Evolutionary conservation across 1,140 invertebrate genomes (phyloP).

Genomic region (Lepidurus apus): DNA sequence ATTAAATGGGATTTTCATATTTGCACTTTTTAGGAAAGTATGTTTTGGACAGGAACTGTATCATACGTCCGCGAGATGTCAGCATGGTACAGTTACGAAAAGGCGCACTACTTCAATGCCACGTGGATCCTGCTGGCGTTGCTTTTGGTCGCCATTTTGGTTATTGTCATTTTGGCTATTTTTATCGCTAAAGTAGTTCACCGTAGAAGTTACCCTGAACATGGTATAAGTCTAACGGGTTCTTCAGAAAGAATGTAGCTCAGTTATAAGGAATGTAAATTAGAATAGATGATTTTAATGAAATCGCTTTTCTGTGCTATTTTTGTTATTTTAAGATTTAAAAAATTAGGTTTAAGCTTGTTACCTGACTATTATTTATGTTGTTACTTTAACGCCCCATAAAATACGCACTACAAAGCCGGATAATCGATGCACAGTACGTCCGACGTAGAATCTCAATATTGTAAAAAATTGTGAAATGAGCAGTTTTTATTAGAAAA

Average conservation of each 20-base stretch:
- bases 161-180: neutral
- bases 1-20: neutral
- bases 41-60: conserved; percentile 17
- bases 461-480: neutral
- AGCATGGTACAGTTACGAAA: neutral
- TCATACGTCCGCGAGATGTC: conserved; percentile 18
- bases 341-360: too few relatives aligned
- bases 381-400: too few relatives aligned
- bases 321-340: too few relatives aligned
- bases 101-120: neutral
- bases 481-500: neutral
- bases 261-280: neutral
- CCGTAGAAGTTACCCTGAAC: neutral
- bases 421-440: neutral
- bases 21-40: conserved; percentile 4
- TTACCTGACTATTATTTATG: too few relatives aligned
- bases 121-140: neutral
- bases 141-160: neutral
- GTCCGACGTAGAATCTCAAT: neutral
- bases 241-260: neutral
- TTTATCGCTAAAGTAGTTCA: neutral
- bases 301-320: too few relatives aligned
- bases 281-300: too few relatives aligned
- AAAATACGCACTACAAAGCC: too few relatives aligned
- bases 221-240: neutral